Evolutionary conservation across 2,888 invertebrate genomes (phyloP).

Genomic region (Drepana falcataria): DNA sequence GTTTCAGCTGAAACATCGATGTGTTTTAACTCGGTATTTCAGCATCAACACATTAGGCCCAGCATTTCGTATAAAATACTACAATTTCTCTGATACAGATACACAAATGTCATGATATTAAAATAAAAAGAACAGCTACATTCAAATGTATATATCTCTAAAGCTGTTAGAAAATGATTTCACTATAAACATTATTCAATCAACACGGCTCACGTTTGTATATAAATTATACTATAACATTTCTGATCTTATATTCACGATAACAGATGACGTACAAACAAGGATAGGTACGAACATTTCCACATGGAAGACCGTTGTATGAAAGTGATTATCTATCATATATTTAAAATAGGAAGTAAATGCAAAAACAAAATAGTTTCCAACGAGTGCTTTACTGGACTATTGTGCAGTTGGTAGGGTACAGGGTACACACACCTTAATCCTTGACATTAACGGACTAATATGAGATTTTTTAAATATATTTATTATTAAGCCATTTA

Average conservation of each 20-base stretch:
- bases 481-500: constrained; percentile 66
- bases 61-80: constrained; percentile 42
- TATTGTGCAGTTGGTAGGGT: constrained; percentile 37
- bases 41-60: constrained; percentile 49
- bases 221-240: constrained; percentile 4
- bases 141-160: constrained; percentile 33
- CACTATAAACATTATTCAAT: constrained; percentile 21
- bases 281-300: constrained; percentile 40
- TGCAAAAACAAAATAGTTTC: constrained; percentile 24
- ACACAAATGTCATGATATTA: constrained; percentile 47
- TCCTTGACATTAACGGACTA: constrained; percentile 62
- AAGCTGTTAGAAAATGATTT: constrained; percentile 22
- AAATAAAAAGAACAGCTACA: constrained; percentile 38
- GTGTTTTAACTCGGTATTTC: constrained; percentile 19
- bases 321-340: constrained; percentile 30
- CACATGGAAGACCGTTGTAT: constrained; percentile 65
- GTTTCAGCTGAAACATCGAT: background rate
- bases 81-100: constrained; percentile 51
- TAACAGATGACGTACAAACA: constrained; percentile 4
- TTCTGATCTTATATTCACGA: background rate
- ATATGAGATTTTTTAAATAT: constrained; percentile 46
- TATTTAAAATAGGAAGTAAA: constrained; percentile 32
- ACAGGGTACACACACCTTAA: constrained; percentile 53
- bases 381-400: constrained; percentile 33
- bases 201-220: constrained; percentile 10